phyloP scores from a whole-genome alignment of 1,140 invertebrate genomes.

The Lepidostoma basale region DNA sequence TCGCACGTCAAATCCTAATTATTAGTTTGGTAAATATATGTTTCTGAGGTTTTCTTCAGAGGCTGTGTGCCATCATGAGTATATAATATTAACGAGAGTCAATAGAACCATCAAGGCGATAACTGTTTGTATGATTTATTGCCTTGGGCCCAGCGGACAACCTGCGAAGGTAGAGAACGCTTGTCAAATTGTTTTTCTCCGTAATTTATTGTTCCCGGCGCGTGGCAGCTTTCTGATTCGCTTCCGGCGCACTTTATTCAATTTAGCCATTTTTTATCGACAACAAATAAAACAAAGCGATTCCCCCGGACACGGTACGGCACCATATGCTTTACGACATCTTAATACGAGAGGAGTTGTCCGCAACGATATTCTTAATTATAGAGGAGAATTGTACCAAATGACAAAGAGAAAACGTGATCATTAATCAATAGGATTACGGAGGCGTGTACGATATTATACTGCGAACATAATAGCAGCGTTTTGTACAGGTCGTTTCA shows the following conservation, averaged over 20 bases:
- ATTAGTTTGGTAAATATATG: conserved; percentile 1
- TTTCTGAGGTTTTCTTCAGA: background rate
- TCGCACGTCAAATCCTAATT: background rate
- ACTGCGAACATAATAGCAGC: background rate
- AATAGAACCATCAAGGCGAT: conserved; percentile 41
- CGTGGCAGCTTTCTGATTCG: conserved; percentile 21
- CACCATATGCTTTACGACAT: conserved; percentile 15
- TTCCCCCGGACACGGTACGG: background rate
- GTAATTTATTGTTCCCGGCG: conserved; percentile 22
- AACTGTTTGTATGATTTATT: conserved; percentile 40
- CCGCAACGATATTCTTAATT: conserved; percentile 7
- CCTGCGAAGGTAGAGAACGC: conserved; percentile 33
- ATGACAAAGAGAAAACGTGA: conserved; percentile 19
- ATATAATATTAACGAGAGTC: conserved; percentile 37
- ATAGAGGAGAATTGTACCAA: conserved; percentile 7
- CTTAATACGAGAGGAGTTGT: conserved; percentile 21
- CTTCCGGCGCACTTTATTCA: conserved; percentile 31
- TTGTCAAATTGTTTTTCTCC: conserved; percentile 37
- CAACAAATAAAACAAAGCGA: background rate
- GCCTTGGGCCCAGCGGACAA: conserved; percentile 26
- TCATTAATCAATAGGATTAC: conserved; percentile 13
- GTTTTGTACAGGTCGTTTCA: conserved; percentile 3
- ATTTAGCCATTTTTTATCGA: conserved; percentile 6
- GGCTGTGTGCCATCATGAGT: background rate
- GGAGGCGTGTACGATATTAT: conserved; percentile 8